Percentiles rank a stretch among this genome's conserved stretches.
phyloP scores from a whole-genome alignment of 2,888 invertebrate species.

The Noctua pronuba region DNA sequence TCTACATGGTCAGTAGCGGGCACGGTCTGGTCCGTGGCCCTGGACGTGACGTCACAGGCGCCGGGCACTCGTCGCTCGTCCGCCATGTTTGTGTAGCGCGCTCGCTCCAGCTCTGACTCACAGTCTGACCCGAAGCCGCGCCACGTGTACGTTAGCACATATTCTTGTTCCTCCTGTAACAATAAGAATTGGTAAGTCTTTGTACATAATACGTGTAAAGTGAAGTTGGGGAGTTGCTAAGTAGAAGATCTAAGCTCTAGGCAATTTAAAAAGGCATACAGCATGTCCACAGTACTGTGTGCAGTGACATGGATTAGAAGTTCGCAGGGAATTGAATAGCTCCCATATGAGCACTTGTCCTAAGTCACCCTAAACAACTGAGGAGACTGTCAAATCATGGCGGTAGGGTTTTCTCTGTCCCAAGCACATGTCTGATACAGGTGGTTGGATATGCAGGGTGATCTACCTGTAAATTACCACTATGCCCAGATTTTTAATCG shows the following conservation, averaged over 20 bases:
- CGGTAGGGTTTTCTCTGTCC: not conserved
- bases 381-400: not conserved
- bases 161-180: constrained; percentile 85
- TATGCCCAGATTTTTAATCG: not conserved
- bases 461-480: not conserved
- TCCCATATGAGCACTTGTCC: not conserved
- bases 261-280: too few relatives aligned
- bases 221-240: not conserved
- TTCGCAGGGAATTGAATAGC: not conserved
- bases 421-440: not conserved
- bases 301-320: not conserved
- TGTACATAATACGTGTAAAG: not conserved
- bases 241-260: not conserved
- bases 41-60: constrained; percentile 70
- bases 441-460: not conserved
- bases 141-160: constrained; percentile 86
- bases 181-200: constrained; percentile 40
- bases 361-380: not conserved
- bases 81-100: constrained; percentile 77
- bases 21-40: constrained; percentile 84
- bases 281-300: not conserved
- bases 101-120: constrained; percentile 85
- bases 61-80: constrained; percentile 84
- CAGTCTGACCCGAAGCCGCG: constrained; percentile 91
- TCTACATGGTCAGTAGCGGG: constrained; percentile 82